These are phyloP conservation scores for Seladonia tumulorum DNA, from an alignment of 2,888 invertebrate species.

Conservation along the genomic window DNA sequence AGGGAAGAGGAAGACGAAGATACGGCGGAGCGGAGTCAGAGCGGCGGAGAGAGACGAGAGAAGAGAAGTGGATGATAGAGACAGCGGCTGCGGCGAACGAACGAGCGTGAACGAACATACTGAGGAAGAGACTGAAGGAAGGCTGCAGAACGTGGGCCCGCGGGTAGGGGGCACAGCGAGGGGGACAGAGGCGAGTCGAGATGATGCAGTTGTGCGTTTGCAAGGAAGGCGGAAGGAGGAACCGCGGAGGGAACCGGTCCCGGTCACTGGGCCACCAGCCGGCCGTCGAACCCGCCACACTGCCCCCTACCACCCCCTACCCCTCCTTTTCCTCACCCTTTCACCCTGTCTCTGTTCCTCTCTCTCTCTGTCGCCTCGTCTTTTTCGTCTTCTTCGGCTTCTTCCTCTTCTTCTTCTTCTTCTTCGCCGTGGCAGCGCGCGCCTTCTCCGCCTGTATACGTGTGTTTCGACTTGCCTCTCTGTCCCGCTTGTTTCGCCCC, in stretches of 20 bases:
- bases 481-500: constrained; percentile 50
- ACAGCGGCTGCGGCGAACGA: constrained; percentile 40
- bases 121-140: constrained; percentile 58
- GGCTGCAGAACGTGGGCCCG: constrained; percentile 41
- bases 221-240: constrained; percentile 85
- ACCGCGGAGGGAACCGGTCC: constrained; percentile 84
- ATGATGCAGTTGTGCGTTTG: constrained; percentile 84
- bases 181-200: constrained; percentile 71
- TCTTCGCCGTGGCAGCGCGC: constrained; percentile 14
- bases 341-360: constrained; percentile 37
- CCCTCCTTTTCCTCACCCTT: constrained; percentile 62
- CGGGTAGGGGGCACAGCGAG: constrained; percentile 26
- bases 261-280: constrained; percentile 85
- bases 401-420: not conserved
- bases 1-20: constrained; percentile 31
- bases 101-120: constrained; percentile 61
- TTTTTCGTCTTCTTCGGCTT: not conserved
- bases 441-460: constrained; percentile 35
- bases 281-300: constrained; percentile 83
- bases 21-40: constrained; percentile 48
- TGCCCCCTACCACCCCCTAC: constrained; percentile 78
- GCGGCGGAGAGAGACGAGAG: constrained; percentile 39
- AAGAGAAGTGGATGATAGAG: constrained; percentile 49
- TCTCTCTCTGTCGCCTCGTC: not conserved
- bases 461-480: constrained; percentile 45